Base-by-base conservation (phyloP, 2,797 vertebrate species). In the Betta splendens region DNA sequence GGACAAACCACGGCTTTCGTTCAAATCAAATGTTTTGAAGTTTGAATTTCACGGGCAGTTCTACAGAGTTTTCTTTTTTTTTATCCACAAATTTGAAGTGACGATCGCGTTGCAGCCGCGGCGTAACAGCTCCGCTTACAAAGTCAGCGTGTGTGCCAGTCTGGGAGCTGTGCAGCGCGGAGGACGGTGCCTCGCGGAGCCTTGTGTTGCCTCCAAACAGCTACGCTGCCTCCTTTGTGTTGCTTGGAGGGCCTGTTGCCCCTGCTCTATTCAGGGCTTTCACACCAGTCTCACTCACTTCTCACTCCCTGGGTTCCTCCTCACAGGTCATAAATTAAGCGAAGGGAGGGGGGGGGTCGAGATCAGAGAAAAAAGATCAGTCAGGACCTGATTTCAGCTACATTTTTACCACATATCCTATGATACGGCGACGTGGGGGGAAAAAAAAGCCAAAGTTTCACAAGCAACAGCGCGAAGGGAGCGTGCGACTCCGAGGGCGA, bases 231-330 rank as follows among this genome's bases (percentile, higher is more conserved):
- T 81, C 86, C 76, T 89, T 89, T 90, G 86, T 90, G 84, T 89
- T 79, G 69, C 85, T 87, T 82, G 84, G 80, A 83, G 75, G 87
- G 88, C 84, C 81, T 87, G 87, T 91, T 92, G 89, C 79, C 84
- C 87, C 73, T 54, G 75, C 80, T 90, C 88, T 87, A 88, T 92
- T 92, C 89, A 91, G 67, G 81, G 81, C 86, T 87, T 90, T 91
- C 89, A 91, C 89, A 91, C 90, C 86, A 86, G 86, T 88, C 87
- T 88, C 86, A 89, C 89, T 89, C 89, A 90, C 84, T 92, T 92
- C 91, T 91, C 90, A 89, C 88, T 88, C 84, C 87, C 84, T 74
- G 84, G 85, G 87, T 85, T 85, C 69, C 83, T 87, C 82, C 87
- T 90, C 85, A 72, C 89, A 88, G 84, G 85, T 90, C 91, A 92